Evolutionary conservation across 2,888 invertebrate genomes (phyloP), one percentile per base, ranked within the genome.

Genomic region (Scaeva pyrastri): DNA sequence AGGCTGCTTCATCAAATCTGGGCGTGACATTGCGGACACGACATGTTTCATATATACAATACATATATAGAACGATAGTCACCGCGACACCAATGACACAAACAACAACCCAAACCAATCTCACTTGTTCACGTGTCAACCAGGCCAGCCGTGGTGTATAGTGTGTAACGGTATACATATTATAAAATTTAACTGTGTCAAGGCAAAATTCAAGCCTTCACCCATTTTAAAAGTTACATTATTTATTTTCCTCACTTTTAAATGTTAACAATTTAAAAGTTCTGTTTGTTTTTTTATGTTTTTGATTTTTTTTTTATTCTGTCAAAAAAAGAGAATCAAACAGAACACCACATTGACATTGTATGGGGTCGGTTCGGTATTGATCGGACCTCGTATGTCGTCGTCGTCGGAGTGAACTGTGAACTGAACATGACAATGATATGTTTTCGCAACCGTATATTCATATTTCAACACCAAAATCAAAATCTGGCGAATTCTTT

Each of bases 1-100:
- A 76, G 75, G 72, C 52, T 84, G 79, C 75, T 72, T 80, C 71
- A 78, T 84, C 75, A 84, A 84, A 80, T 79, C 66, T 71, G 74
- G 56, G 55, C 45, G 56, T 39, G 71, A 75, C 74, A 72, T 72
- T 74, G 79, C 78, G 77, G 74, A 84, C 79, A 79, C 43, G 16
- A 68, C 73, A 73, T 68, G 70, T 43, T 58, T 52, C 43, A 55
- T 45, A 66, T 58, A 60, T 23, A 52, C 6, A 5, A 31, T 5
- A 31, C 31, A 5, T 31, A 31, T 31, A 31, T 31, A 8, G 5
- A 31, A 31, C 31, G 31, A 31, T n/a, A n/a, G n/a, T n/a, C 31
- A 31, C 31, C 31, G 31, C 31, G 19, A 60, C 19, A 48, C 16
- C 23, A 52, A 41, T 21, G 1, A n/a, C 21, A 21, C n/a, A 43